Percentiles rank a stretch among this genome's conserved stretches.
Conservation (phyloP, 2,113 vertebrate species). For the Apistogramma diplotaenia region DNA sequence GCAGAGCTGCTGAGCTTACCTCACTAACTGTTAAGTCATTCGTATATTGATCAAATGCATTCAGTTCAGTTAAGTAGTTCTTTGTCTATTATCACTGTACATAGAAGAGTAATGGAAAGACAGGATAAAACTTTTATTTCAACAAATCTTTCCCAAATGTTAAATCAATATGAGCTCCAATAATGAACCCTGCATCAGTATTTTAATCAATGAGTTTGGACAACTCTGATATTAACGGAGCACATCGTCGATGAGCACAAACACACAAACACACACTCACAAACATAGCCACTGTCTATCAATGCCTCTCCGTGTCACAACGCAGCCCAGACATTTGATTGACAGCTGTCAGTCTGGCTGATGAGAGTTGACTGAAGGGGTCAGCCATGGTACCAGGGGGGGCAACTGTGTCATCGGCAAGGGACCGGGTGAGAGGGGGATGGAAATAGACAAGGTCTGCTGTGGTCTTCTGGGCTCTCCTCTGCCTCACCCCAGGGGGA, state of each 20-base stretch:
- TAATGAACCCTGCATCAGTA: neutral
- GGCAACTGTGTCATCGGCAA: slow-evolving; percentile 25
- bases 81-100: neutral
- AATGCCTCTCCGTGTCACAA: slow-evolving; percentile 37
- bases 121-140: neutral
- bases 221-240: slow-evolving; percentile 25
- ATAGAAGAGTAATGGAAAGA: neutral
- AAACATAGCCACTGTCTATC: slow-evolving; percentile 30
- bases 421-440: slow-evolving; percentile 18
- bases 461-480: slow-evolving; percentile 46
- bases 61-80: neutral
- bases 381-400: slow-evolving; percentile 45
- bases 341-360: slow-evolving; percentile 61
- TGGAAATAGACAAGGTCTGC: slow-evolving; percentile 57
- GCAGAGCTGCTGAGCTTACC: neutral
- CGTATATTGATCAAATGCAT: neutral
- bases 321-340: slow-evolving; percentile 36
- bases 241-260: neutral
- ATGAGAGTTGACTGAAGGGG: slow-evolving; percentile 62
- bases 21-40: neutral
- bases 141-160: neutral
- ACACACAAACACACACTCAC: slow-evolving; percentile 7
- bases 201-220: neutral
- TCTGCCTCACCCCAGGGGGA: slow-evolving; percentile 39
- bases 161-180: neutral